Evolutionary conservation across 2,797 vertebrate species (phyloP).

Genomic region (Ptychadena robeensis): DNA sequence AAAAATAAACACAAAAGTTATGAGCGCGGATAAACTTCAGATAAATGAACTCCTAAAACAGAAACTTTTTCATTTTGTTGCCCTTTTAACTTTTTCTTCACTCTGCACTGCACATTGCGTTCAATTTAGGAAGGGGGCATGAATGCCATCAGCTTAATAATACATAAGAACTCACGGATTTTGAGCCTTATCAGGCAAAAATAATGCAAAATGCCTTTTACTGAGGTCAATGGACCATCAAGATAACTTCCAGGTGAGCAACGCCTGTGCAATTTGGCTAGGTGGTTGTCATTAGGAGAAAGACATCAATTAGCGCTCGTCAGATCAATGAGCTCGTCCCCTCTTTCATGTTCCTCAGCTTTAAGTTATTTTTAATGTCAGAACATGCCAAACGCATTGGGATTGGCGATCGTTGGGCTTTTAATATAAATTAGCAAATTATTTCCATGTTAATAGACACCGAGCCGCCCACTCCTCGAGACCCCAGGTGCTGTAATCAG

Average conservation of each 20-base stretch:
- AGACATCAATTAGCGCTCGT: constrained; percentile 45
- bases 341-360: constrained; percentile 42
- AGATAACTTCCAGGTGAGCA: constrained; percentile 36
- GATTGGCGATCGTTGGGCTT: constrained; percentile 45
- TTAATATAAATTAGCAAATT: constrained; percentile 62
- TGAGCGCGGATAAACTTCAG: neutral
- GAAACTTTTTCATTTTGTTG: neutral
- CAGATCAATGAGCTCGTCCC: constrained; percentile 22
- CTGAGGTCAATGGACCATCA: constrained; percentile 19
- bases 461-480: constrained; percentile 43
- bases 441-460: constrained; percentile 59
- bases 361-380: constrained; percentile 58
- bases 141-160: neutral
- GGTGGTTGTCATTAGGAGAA: constrained; percentile 29
- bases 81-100: neutral
- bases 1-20: neutral
- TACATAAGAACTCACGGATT: neutral
- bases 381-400: constrained; percentile 28
- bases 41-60: too few species aligned
- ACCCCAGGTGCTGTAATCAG: constrained; percentile 63
- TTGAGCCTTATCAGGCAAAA: neutral
- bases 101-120: neutral
- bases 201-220: neutral
- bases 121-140: neutral
- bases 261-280: neutral